phyloP scores from a whole-genome alignment of 2,797 vertebrate species.

The Helostoma temminkii region DNA sequence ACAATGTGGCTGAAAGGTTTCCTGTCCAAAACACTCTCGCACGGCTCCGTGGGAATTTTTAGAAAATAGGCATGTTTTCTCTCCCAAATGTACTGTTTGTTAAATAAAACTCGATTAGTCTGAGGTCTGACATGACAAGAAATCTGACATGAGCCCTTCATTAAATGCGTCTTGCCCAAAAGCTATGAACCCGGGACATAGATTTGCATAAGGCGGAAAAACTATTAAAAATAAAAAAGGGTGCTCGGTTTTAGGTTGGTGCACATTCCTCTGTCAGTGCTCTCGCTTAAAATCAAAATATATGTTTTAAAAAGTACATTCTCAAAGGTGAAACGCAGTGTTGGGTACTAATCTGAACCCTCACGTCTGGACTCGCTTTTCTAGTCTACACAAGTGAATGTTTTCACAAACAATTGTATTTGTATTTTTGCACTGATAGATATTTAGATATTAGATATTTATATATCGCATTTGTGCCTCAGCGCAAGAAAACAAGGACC shows the following conservation, averaged over 20 bases:
- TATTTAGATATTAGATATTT: too few species aligned
- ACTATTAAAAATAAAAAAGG: slow-evolving; percentile 64
- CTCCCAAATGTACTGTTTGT: neutral
- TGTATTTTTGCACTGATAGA: slow-evolving; percentile 1
- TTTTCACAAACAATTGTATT: slow-evolving; percentile 11
- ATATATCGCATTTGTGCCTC: neutral
- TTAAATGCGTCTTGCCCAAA: slow-evolving; percentile 27
- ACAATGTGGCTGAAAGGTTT: slow-evolving; percentile 37
- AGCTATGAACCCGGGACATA: slow-evolving; percentile 68
- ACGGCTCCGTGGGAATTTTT: neutral
- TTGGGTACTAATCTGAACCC: neutral
- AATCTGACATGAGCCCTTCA: slow-evolving; percentile 1
- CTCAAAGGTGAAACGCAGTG: neutral
- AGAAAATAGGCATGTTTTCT: neutral
- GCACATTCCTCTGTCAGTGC: slow-evolving; percentile 40
- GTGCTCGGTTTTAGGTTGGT: slow-evolving; percentile 47
- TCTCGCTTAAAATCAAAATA: slow-evolving; percentile 23
- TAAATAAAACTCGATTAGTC: slow-evolving; percentile 4
- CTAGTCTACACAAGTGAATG: neutral
- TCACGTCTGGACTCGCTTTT: neutral
- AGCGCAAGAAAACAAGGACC: neutral
- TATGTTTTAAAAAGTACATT: slow-evolving; percentile 10
- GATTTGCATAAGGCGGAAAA: slow-evolving; percentile 79
- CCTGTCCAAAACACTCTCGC: slow-evolving; percentile 16
- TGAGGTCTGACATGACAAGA: neutral